These are phyloP conservation scores for Liparis tanakae DNA, from an alignment of 2,797 vertebrate species.

Conservation along the genomic window DNA sequence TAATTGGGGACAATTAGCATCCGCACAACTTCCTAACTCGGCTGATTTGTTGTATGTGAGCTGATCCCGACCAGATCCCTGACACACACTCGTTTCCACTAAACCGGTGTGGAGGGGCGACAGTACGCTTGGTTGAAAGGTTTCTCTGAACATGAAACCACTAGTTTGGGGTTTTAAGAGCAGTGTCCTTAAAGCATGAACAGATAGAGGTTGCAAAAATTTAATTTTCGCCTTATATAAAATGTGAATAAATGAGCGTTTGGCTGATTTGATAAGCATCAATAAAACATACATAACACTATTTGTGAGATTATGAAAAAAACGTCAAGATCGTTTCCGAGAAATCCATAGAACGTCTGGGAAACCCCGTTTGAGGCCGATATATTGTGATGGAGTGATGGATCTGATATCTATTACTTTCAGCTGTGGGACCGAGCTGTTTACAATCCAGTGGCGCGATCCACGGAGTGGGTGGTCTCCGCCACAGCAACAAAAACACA, in stretches of 20 bases:
- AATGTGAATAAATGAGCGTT: neutral
- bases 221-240: neutral
- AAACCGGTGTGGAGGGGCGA: neutral
- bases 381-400: slow-evolving; percentile 64
- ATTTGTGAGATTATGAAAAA: neutral
- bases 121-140: neutral
- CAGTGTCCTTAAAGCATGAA: neutral
- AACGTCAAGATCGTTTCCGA: slow-evolving; percentile 28
- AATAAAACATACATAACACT: slow-evolving; percentile 8
- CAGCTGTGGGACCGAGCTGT: slow-evolving; percentile 74
- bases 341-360: slow-evolving; percentile 37
- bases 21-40: slow-evolving; percentile 79
- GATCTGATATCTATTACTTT: slow-evolving; percentile 78
- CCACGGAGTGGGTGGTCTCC: slow-evolving; percentile 80
- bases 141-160: neutral
- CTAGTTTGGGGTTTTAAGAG: neutral
- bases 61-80: slow-evolving; percentile 18
- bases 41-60: slow-evolving; percentile 51
- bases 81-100: slow-evolving; percentile 24
- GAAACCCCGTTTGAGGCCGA: slow-evolving; percentile 48
- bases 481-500: neutral
- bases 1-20: slow-evolving; percentile 78
- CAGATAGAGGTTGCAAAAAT: neutral
- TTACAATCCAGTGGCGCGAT: slow-evolving; percentile 73
- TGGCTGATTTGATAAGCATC: neutral